Base-by-base conservation (phyloP, 2,888 invertebrate genomes). In the Oligia strigilis region DNA sequence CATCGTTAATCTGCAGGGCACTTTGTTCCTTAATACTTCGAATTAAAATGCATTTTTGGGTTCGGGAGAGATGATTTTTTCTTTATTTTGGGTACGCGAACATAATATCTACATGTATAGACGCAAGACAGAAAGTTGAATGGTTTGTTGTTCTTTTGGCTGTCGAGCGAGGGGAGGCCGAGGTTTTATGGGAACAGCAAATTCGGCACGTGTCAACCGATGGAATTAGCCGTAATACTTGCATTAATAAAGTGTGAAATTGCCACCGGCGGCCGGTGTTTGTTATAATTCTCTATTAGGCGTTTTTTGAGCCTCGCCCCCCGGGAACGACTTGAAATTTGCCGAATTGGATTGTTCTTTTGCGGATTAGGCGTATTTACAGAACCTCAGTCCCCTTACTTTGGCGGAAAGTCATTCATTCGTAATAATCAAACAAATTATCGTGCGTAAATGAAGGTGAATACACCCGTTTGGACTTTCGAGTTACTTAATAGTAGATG, bases 181-280 rank as follows among this genome's bases (percentile, higher is more conserved):
- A 89, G 92, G 93, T 93, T 96, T 95, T 97, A 96, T 97, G 96
- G 94, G 96, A 97, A 97, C 93, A 93, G 92, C 95, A 94, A 96
- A 96, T 95, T 96, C 94, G 96, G 95, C 97, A 96, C 97, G 97
- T 97, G 97, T 95, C 96, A 93, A 94, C 92, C 94, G 94, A 93
- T 92, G 96, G 96, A 96, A 96, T 97, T 96, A 96, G 96, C 94
- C 91, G 92, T 97, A 97, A 97, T 97, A 96, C 97, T 96, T 95
- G 95, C 95, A 96, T 96, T 97, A 97, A 97, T 97, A 97, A 97
- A 97, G 97, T 97, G 97, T 97, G 97, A 97, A 97, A 97, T 97
- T 97, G 96, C 95, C 93, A 96, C 96, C 95, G 93, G 29, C 93
- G 90, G 92, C 76, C 89, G 88, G 89, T 96, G 95, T 96, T 96